Percentiles rank a stretch among this genome's conserved stretches.
Evolutionary conservation across 1,140 invertebrate species (phyloP).

Genomic region (Monomorium pharaonis): DNA sequence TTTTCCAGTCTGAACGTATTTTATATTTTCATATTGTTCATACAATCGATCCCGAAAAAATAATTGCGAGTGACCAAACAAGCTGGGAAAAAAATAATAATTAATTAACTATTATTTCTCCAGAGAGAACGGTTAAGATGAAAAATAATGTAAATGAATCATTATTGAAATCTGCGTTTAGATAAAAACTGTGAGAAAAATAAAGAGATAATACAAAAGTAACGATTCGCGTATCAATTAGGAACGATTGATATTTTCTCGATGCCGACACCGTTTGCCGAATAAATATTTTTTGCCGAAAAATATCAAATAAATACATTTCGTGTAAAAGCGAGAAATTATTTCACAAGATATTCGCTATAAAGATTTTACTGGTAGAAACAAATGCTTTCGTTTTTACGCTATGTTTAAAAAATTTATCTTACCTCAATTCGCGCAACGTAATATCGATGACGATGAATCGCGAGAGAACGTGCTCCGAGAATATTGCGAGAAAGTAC

Average conservation of each 20-base stretch:
- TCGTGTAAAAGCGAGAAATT: not conserved
- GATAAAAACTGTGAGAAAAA: not conserved
- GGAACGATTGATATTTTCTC: not conserved
- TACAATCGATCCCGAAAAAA: not conserved
- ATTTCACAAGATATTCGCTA: not conserved
- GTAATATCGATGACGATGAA: constrained; percentile 24
- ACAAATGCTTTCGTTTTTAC: not conserved
- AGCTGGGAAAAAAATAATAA: not conserved
- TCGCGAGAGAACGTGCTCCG: constrained; percentile 36
- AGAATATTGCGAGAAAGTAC: constrained; percentile 61
- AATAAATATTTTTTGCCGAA: not conserved
- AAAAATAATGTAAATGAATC: not conserved
- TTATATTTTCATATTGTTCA: not conserved
- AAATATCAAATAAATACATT: not conserved
- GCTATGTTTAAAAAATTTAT: not conserved
- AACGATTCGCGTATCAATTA: not conserved
- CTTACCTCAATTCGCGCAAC: not conserved
- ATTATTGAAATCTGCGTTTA: not conserved
- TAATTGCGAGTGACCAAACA: not conserved
- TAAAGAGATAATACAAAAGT: not conserved
- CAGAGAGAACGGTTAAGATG: not conserved
- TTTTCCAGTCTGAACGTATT: not conserved
- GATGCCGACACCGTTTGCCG: not conserved
- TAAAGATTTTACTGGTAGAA: not conserved
- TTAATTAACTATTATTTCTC: not conserved